A percentile compares a stretch with the other conserved stretches of the same genome.
Evolutionary conservation across 2,797 vertebrate species (phyloP).

Genomic region (Sebastes vulpes): DNA sequence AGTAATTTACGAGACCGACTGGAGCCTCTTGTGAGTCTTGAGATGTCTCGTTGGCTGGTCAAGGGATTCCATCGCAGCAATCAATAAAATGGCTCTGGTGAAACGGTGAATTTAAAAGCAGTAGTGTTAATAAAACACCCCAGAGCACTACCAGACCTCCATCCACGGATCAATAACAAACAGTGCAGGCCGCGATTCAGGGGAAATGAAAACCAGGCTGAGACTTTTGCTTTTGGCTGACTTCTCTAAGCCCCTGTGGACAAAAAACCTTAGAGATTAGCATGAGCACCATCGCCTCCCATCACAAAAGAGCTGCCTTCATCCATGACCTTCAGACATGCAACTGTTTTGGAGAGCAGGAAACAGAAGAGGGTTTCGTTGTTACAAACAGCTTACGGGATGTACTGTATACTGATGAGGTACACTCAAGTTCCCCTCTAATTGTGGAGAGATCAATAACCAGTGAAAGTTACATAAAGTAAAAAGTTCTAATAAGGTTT

Average conservation of each 20-base stretch:
- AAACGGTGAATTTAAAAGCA: not conserved
- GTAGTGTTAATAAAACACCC: not conserved
- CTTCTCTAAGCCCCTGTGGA: not conserved
- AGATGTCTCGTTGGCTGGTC: not conserved
- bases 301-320: conserved; percentile 6
- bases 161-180: not conserved
- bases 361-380: not conserved
- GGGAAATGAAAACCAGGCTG: not conserved
- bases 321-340: conserved; percentile 31
- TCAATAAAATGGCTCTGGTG: not conserved
- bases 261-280: conserved; percentile 18
- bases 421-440: not conserved
- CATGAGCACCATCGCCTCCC: conserved; percentile 2
- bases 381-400: conserved; percentile 9
- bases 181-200: not conserved
- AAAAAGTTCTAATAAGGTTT: not conserved
- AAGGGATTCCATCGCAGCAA: not conserved
- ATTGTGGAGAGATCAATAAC: not conserved
- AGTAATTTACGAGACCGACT: not conserved
- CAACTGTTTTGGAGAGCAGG: conserved; percentile 4
- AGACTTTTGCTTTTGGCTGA: not conserved
- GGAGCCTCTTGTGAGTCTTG: not conserved
- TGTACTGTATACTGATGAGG: not conserved
- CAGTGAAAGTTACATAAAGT: not conserved
- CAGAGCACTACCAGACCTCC: not conserved